Percentiles rank a stretch among this genome's conserved stretches.
Evolutionary conservation across 1,140 invertebrate species (phyloP).

Genomic region (Caenorhabditis briggsae): DNA sequence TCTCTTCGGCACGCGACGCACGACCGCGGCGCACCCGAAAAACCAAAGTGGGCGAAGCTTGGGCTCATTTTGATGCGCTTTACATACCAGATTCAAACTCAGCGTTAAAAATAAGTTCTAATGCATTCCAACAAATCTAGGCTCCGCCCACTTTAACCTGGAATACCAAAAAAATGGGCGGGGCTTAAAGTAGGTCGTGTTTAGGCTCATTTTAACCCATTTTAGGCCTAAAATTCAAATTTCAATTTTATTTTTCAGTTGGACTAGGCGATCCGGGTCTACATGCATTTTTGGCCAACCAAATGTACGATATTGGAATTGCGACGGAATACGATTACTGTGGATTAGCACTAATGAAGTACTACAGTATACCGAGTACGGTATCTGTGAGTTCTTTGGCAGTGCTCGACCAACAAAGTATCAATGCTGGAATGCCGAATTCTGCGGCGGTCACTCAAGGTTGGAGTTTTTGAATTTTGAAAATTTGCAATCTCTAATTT

Average conservation of each 20-base stretch:
- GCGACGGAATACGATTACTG: constrained; percentile 26
- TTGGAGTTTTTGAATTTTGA: neutral
- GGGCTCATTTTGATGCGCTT: too few species aligned
- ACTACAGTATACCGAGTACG: constrained; percentile 2
- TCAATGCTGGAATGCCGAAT: constrained; percentile 2
- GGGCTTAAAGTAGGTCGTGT: neutral
- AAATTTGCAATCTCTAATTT: too few species aligned
- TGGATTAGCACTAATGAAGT: constrained; percentile 9
- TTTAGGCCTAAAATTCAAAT: neutral
- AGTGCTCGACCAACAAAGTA: neutral
- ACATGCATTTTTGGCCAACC: neutral
- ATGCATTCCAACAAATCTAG: too few species aligned
- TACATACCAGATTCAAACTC: too few species aligned
- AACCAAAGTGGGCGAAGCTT: too few species aligned
- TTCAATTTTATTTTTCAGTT: neutral
- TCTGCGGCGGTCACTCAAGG: neutral
- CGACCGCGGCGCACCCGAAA: too few species aligned
- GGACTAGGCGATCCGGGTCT: constrained; percentile 17
- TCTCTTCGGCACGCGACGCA: too few species aligned
- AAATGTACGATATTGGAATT: constrained; percentile 24
- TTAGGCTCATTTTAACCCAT: neutral
- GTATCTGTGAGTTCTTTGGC: constrained; percentile 9
- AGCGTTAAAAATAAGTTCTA: too few species aligned
- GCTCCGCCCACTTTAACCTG: too few species aligned
- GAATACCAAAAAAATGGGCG: too few species aligned